These are phyloP conservation scores for Dendronephthya gigantea DNA, from an alignment of 64 coral and sea anemone genomes.

Conservation along the genomic window DNA sequence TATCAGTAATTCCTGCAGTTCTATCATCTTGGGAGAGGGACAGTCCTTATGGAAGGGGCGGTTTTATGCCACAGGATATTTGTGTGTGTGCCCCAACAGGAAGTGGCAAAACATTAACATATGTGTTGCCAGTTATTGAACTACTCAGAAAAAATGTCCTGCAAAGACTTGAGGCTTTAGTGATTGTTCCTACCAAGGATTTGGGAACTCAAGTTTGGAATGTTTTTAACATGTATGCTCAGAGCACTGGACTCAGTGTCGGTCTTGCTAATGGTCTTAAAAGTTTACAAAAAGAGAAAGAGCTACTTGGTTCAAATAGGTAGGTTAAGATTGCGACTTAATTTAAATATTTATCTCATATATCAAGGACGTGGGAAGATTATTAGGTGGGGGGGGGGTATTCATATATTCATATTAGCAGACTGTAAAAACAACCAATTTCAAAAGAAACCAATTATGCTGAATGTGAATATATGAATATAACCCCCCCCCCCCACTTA, in stretches of 20 bases:
- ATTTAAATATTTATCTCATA: neutral
- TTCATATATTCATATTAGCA: too few relatives aligned
- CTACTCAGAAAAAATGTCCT: conserved; percentile 26
- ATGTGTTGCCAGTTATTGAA: conserved; percentile 73
- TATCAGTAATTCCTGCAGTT: conserved; percentile 53
- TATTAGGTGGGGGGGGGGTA: too few relatives aligned
- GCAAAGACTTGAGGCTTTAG: conserved; percentile 58
- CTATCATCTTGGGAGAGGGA: conserved; percentile 34
- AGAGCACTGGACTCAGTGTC: conserved; percentile 69
- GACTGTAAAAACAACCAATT: too few relatives aligned
- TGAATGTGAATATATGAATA: too few relatives aligned
- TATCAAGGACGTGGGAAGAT: too few relatives aligned
- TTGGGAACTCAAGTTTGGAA: conserved; percentile 86
- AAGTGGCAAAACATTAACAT: conserved; percentile 92
- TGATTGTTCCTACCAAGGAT: conserved; percentile 89
- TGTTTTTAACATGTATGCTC: conserved; percentile 68
- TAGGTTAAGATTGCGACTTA: conserved; percentile 11
- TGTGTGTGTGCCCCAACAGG: conserved; percentile 98
- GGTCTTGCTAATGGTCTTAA: conserved; percentile 64
- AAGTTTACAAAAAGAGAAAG: conserved; percentile 74
- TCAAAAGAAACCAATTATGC: too few relatives aligned
- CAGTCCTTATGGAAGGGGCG: conserved; percentile 39
- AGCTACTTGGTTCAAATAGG: conserved; percentile 48
- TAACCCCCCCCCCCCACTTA: too few relatives aligned
- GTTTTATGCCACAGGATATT: conserved; percentile 63